These are phyloP conservation scores for Heteromormyrus szaboi DNA, from an alignment of 2,797 vertebrate genomes.

Conservation along the genomic window DNA sequence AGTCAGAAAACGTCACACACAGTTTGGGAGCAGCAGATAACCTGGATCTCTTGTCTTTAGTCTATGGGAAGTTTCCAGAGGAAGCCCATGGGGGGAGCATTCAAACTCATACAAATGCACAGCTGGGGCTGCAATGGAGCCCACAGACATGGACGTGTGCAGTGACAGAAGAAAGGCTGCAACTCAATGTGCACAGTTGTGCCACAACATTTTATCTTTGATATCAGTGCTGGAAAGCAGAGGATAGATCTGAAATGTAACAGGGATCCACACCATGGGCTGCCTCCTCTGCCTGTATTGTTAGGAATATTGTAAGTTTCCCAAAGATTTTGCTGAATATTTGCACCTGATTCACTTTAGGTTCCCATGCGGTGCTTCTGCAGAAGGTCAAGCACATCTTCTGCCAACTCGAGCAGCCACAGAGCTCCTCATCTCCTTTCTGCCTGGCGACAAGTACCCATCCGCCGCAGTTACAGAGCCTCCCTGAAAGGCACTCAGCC, in stretches of 20 bases:
- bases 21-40: background rate
- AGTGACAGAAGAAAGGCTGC: background rate
- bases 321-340: background rate
- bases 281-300: background rate
- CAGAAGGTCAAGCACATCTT: constrained; percentile 23
- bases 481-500: background rate
- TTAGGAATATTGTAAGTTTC: background rate
- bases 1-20: background rate
- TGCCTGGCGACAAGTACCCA: background rate
- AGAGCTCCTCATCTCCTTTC: background rate
- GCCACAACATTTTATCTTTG: background rate
- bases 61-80: background rate
- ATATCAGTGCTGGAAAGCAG: background rate
- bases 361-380: constrained; percentile 2
- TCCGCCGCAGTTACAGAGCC: background rate
- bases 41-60: background rate
- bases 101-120: background rate
- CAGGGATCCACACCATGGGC: background rate
- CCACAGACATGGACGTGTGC: background rate
- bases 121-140: background rate
- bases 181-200: background rate
- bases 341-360: background rate
- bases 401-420: background rate
- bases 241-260: background rate
- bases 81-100: background rate